Evolutionary conservation across 2,113 vertebrate species (phyloP), one percentile per base, ranked within the genome.

Genomic region (Syngnathoides biaculeatus): DNA sequence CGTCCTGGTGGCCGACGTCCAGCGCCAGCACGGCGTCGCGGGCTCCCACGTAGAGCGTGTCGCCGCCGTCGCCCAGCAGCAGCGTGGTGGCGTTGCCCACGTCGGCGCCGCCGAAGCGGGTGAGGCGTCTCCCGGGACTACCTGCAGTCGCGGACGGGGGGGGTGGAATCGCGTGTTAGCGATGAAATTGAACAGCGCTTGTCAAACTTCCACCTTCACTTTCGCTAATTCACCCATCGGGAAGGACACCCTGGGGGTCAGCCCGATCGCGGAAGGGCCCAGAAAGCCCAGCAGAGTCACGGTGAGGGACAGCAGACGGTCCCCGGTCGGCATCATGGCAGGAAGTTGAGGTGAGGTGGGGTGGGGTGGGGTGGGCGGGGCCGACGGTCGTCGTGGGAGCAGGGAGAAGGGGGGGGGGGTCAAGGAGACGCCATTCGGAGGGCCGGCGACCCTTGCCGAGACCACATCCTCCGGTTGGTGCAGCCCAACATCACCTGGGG

Each of bases 71-170:
- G 22, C 90, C 88, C n/a, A 93, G 89, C 70, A 92, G 84, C 77
- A 93, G 86, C 0, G 84, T 89, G 42, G 92, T 92, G 82, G 84
- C 89, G 87, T 93, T 93, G 48, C 74, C 48, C 40, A 90, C 57
- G 2, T 76, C 75, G 2, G 68, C 75, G 65, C 59, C 74, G 8
- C 43, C 68, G 79, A 93, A 92, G 69, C 19, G 14, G 30, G 50
- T 67, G 11, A 91, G 39, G 2, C n/a, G 59, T 59, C 92, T 86
- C 52, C 90, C 89, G 0, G 90, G 79, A 52, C 79, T 84, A 0
- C 88, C 92, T 93, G 85, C 66, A 22, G 10, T 24, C 56, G 20
- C 52, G 70, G 45, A 70, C 10, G 12, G 8, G 4, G 47, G 48
- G 19, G 52, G 11, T 4, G 30, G 26, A 35, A 4, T 17, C 8